phyloP scores from a whole-genome alignment of 2,888 invertebrate species.

The Taphrorychus bicolor region DNA sequence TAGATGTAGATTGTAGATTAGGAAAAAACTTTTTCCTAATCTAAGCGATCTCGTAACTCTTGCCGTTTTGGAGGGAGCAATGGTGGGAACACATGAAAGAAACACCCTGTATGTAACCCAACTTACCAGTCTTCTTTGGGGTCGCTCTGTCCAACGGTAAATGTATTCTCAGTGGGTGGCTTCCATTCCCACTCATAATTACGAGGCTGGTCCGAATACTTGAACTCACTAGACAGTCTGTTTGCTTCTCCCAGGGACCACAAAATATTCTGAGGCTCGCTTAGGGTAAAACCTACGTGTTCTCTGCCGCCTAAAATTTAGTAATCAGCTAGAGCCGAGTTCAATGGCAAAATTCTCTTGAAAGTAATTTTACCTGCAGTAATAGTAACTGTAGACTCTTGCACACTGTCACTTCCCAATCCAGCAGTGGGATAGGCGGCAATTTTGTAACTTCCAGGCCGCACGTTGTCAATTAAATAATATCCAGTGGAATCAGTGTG shows the following conservation, averaged over 20 bases:
- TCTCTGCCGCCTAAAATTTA: neutral
- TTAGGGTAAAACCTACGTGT: slow-evolving; percentile 12
- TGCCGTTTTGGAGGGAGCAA: too few relatives aligned
- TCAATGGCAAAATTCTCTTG: too few relatives aligned
- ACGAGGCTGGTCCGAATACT: slow-evolving; percentile 16
- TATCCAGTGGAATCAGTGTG: slow-evolving; percentile 21
- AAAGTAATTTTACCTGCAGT: slow-evolving; percentile 24
- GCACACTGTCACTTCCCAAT: slow-evolving; percentile 23
- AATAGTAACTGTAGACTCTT: slow-evolving; percentile 1
- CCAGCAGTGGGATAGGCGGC: slow-evolving; percentile 23
- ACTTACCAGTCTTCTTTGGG: slow-evolving; percentile 23
- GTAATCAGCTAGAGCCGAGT: too few relatives aligned
- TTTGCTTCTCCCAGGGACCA: slow-evolving; percentile 31
- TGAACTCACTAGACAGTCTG: slow-evolving; percentile 23
- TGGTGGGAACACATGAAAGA: too few relatives aligned
- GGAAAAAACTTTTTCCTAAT: too few relatives aligned
- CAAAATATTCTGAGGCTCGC: slow-evolving; percentile 22
- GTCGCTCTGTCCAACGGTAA: slow-evolving; percentile 23
- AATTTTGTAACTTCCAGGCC: slow-evolving; percentile 30
- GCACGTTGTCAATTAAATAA: slow-evolving; percentile 18
- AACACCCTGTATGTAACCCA: too few relatives aligned
- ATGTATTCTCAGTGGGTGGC: slow-evolving; percentile 13
- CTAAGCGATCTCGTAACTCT: too few relatives aligned
- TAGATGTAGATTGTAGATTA: too few relatives aligned
- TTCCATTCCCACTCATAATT: slow-evolving; percentile 28